Base-by-base conservation (phyloP, 1,140 invertebrate species). In the Agrypnia vestita region DNA sequence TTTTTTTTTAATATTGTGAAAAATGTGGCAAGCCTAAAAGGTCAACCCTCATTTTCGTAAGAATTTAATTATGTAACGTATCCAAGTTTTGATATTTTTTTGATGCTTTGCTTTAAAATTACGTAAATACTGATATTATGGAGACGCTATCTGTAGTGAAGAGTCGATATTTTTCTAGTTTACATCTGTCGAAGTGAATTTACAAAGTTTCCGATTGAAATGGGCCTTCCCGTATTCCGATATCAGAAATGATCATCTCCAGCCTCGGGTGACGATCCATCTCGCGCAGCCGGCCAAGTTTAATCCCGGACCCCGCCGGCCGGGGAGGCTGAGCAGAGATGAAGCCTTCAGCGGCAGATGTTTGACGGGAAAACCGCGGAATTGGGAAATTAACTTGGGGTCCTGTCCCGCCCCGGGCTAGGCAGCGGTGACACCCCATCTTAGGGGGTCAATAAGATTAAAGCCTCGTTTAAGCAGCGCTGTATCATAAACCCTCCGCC, bases 331-430 rank as follows among this genome's bases (percentile, higher is more conserved):
- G 25, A 13, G 17, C 9, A 56, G 1, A 82, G 61, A 80, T 82
- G 81, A 82, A 82, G 81, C 78, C 78, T 82, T 82, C 81, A 82
- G 69, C 46, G 51, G 81, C 81, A 82, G 81, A 80, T 82, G 78
- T 82, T 82, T 82, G 72, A 67, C 59, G 77, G 69, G 75, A 56
- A 79, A 79, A 82, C 81, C 81, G 81, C 81, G 81, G 78, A 80
- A 82, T 80, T 69, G 81, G 78, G 81, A 82, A 82, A 82, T 82
- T 82, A 82, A 82, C 81, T 82, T 77, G 59, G 81, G 78, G 78
- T 80, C 75, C 75, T 56, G 71, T 25, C 71, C 11, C 51, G 53
- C 71, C 71, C 53, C 12, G 25, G 71, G 71, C 71, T 46, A 53
- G 47, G 17, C 21, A 25, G 21, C 21, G 49, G 17, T 9, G 46